Evolutionary conservation across 2,888 invertebrate species (phyloP), one percentile per base, ranked within the genome.

Genomic region (Lasioglossum zephyrum): DNA sequence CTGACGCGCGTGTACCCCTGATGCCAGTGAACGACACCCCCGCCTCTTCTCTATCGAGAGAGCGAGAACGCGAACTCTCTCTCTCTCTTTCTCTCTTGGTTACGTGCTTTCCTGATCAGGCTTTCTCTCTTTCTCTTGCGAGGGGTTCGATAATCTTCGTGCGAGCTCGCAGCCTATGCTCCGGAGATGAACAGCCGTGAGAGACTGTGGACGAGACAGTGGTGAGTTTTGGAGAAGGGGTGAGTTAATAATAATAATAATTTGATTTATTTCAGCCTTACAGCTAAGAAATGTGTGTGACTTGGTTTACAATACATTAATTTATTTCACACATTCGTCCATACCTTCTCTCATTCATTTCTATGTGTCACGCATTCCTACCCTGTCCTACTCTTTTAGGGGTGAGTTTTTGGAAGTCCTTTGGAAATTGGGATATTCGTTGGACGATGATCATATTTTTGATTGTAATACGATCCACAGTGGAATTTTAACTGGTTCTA

Each of bases 91-190:
- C 86, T 86, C 60, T 26, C 76, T 44, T 57, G 26, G 16, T 39
- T 39, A 41, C 72, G 53, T 63, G 3, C 49, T 47, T 36, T 53
- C 70, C 66, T 49, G 70, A 49, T 49, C 49, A 22, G 49, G 18
- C 74, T 36, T 81, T 82, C 31, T 26, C 31, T 63, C 26, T 73
- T 77, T 74, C 86, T 86, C 92, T 92, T 92, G 93, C 86, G 91
- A 84, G 87, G 87, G 90, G 88, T 91, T 93, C 93, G 93, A 93
- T 89, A 89, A 90, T 91, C 91, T 92, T 91, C 93, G 92, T 88
- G 82, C 84, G 57, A 85, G 84, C 85, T 89, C 84, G 89, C 84
- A 69, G 78, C 47, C 79, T 72, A 80, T 63, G 78, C 57, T 80
- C 16, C 57, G 41, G 82, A 73, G 85, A 82, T 75, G 84, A 60